These are phyloP conservation scores for Trissoscelio sp. DNA, from an alignment of 2,888 invertebrate species.

Conservation along the genomic window DNA sequence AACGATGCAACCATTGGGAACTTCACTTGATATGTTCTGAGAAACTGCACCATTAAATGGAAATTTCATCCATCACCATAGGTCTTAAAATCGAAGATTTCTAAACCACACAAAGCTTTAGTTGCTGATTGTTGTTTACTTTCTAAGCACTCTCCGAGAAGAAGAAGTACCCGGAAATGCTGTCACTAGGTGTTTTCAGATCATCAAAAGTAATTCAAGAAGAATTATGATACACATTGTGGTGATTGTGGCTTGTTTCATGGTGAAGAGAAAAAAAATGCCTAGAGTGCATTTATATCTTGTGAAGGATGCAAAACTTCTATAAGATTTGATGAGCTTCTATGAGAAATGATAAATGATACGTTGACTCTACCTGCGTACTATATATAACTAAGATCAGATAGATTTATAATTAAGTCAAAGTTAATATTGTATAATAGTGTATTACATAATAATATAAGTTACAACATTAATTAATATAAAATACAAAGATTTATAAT, in stretches of 20 bases:
- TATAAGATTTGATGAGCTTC: no score
- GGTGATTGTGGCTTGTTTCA: conserved; percentile 28
- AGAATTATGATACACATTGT: conserved; percentile 34
- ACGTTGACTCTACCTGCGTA: no score
- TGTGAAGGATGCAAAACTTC: conserved; percentile 21
- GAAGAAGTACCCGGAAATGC: conserved; percentile 16
- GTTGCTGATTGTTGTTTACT: conserved; percentile 33
- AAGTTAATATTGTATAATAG: no score
- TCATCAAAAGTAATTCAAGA: conserved; percentile 25
- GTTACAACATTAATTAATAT: neutral
- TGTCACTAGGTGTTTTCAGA: conserved; percentile 20
- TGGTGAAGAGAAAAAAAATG: neutral
- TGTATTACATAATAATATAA: no score
- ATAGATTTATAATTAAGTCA: no score
- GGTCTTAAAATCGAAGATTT: conserved; percentile 9
- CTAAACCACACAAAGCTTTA: conserved; percentile 36
- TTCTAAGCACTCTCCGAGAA: conserved; percentile 29
- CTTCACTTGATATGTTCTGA: no score
- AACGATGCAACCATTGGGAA: no score
- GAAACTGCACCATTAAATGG: no score
- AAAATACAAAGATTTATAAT: neutral
- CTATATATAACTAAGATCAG: no score
- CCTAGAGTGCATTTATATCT: neutral
- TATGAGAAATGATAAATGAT: neutral
- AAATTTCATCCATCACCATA: neutral